These are phyloP conservation scores for Arctopsyche grandis DNA, from an alignment of 1,140 invertebrate species.

Conservation along the genomic window DNA sequence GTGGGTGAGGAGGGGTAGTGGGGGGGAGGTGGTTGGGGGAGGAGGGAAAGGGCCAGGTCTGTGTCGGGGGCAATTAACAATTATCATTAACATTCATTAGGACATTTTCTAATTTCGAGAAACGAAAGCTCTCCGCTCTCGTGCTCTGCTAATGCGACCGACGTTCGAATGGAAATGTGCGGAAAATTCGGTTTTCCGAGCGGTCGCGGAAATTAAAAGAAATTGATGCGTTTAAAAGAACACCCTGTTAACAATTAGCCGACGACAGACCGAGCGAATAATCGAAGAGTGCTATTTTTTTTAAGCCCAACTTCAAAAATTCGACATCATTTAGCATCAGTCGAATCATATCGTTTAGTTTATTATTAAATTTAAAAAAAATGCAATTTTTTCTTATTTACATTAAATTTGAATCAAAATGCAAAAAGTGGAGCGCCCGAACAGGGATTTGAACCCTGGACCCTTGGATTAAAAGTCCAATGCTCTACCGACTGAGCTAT, in stretches of 20 bases:
- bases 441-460: conserved; percentile 83
- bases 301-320: too few species aligned
- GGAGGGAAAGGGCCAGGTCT: conserved; percentile 14
- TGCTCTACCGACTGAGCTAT: conserved; percentile 83
- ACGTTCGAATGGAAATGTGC: conserved; percentile 18
- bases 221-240: conserved; percentile 38
- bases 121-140: background rate
- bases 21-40: too few species aligned
- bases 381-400: too few species aligned
- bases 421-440: conserved; percentile 69
- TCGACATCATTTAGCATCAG: too few species aligned
- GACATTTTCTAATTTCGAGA: conserved; percentile 37
- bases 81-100: conserved; percentile 54
- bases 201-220: conserved; percentile 32
- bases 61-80: conserved; percentile 50
- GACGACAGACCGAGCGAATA: background rate
- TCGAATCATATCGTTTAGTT: too few species aligned
- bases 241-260: conserved; percentile 31
- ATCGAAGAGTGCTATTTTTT: too few species aligned
- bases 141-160: background rate
- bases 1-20: too few species aligned
- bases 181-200: conserved; percentile 13
- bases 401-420: too few species aligned
- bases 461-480: conserved; percentile 83
- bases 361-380: too few species aligned